Percentiles rank a stretch among this genome's conserved stretches.
Evolutionary conservation across 2,113 vertebrate species (phyloP).

Genomic region (Delphinus delphis): DNA sequence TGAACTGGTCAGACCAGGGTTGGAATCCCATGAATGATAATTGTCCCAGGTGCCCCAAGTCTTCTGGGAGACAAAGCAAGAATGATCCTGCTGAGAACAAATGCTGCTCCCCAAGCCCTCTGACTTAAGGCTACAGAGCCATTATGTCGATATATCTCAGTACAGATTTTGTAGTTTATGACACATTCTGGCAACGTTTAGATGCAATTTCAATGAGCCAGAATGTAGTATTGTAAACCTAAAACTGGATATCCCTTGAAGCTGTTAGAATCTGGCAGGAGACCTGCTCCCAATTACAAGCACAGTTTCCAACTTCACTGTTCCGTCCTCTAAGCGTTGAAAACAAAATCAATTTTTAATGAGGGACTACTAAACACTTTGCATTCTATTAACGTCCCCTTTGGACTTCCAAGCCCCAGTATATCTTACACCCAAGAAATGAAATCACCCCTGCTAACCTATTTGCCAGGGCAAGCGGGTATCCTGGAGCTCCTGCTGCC

Average conservation of each 20-base stretch:
- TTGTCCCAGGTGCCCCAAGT: constrained; percentile 5
- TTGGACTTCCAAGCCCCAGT: neutral
- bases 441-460: neutral
- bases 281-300: constrained; percentile 56
- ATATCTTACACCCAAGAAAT: neutral
- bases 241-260: constrained; percentile 70
- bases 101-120: neutral
- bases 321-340: constrained; percentile 28
- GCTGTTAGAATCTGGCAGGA: constrained; percentile 66
- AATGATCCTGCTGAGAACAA: neutral
- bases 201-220: constrained; percentile 65
- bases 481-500: neutral
- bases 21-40: neutral
- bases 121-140: constrained; percentile 33
- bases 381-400: neutral
- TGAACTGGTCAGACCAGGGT: constrained; percentile 23
- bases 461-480: neutral
- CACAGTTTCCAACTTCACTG: constrained; percentile 43
- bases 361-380: constrained; percentile 49
- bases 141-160: constrained; percentile 61
- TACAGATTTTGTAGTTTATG: constrained; percentile 64
- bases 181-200: constrained; percentile 66
- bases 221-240: constrained; percentile 70
- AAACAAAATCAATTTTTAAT: constrained; percentile 68
- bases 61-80: neutral